Base-by-base conservation (phyloP, 2,888 invertebrate genomes). In the Coleophora flavipennella region DNA sequence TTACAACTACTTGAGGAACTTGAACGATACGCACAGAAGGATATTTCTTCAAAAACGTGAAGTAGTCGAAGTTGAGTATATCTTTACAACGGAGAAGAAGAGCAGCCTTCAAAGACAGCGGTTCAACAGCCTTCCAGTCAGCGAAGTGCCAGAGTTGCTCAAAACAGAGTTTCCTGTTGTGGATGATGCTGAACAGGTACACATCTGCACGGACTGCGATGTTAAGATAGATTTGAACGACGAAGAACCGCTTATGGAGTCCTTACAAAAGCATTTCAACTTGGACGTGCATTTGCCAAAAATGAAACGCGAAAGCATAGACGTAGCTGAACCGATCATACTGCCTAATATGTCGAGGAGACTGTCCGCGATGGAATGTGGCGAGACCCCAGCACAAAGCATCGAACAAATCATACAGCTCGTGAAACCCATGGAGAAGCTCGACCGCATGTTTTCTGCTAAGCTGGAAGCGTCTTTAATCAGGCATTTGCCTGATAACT, bases 71-170 rank as follows among this genome's bases (percentile, higher is more conserved):
- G 84, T 84, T 0, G 84, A 84, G 46, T 84, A 81, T 45, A 81
- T 84, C 27, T 80, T 81, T 46, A 79, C 83, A 0, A 83, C 84
- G 2, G 84, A 81, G 44, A 84, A 83, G 50, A 83, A 81, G 35
- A 80, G 78, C 46, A 74, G 67, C 39, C 43, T 83, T 8, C 84
- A 84, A 20, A 46, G 84, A 13, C 84, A 84, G 47, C 59, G 84
- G 2, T 84, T 84, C 41, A 84, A 84, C 48, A 84, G 84, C 46
- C 57, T 84, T 11, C 83, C 81, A 3, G 74, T 84, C 0, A 78
- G 76, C 46, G 83, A 83, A 47, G 81, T 83, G 38, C 81, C 83
- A 11, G 83, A 84, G 35, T 42, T 84, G 29, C 52, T 84, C 0
- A 84, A 83, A 57, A 64, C 72, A 0, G 84, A 83, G 43, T 49